phyloP scores from a whole-genome alignment of 2,888 invertebrate species.

The Cataglyphis rosenhaueri region DNA sequence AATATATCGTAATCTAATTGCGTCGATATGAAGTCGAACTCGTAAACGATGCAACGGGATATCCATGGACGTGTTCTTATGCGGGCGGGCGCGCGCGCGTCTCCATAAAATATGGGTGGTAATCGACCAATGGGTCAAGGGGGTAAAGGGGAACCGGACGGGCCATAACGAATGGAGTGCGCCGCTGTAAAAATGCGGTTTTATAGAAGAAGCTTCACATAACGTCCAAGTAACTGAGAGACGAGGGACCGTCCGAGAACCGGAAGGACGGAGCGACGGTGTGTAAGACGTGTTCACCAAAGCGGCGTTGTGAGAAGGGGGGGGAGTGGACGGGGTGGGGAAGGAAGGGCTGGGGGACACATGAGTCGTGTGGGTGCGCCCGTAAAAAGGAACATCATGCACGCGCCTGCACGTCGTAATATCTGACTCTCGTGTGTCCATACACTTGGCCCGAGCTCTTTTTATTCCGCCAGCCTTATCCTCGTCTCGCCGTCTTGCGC shows the following conservation, averaged over 20 bases:
- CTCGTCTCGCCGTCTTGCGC: conserved; percentile 18
- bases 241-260: conserved; percentile 66
- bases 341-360: conserved; percentile 11
- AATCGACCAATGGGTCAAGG: conserved; percentile 58
- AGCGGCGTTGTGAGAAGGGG: not conserved
- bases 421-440: conserved; percentile 71
- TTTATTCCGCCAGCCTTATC: conserved; percentile 62
- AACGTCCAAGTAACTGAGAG: conserved; percentile 76
- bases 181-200: conserved; percentile 80
- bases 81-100: conserved; percentile 50
- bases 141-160: conserved; percentile 69
- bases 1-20: conserved; percentile 16
- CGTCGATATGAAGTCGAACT: not conserved
- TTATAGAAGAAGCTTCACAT: conserved; percentile 77
- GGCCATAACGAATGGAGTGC: conserved; percentile 79
- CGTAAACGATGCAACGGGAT: conserved; percentile 29
- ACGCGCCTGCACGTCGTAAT: conserved; percentile 74
- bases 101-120: conserved; percentile 76
- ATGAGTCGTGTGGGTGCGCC: conserved; percentile 72
- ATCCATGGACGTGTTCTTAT: conserved; percentile 56
- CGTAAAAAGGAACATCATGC: conserved; percentile 79
- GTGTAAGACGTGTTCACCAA: conserved; percentile 7
- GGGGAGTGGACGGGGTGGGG: not conserved
- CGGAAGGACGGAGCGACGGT: conserved; percentile 50
- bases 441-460: conserved; percentile 65